A percentile compares a stretch with the other conserved stretches of the same genome.
Conservation (phyloP, 2,797 vertebrate species). For the Cyprinodon diabolis region DNA sequence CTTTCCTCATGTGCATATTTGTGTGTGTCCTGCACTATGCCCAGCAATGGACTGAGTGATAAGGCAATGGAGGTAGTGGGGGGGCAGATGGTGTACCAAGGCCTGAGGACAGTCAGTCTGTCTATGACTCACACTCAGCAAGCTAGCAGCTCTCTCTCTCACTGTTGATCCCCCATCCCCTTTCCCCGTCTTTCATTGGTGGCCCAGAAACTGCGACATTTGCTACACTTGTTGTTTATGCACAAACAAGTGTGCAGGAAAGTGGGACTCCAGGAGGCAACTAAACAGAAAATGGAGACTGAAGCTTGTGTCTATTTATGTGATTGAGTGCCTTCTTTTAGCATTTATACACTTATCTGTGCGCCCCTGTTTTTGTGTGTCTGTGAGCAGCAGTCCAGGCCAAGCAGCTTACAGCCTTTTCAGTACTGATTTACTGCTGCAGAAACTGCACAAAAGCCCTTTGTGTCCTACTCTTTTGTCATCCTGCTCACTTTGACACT, state of each 20-base stretch:
- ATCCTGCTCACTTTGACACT: slow-evolving; percentile 44
- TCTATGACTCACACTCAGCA: slow-evolving; percentile 68
- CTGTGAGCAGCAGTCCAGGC: slow-evolving; percentile 22
- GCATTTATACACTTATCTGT: slow-evolving; percentile 1
- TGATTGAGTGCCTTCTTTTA: slow-evolving; percentile 12
- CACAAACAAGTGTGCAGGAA: slow-evolving; percentile 42
- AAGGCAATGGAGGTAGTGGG: slow-evolving; percentile 50
- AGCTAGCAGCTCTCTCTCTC: slow-evolving; percentile 43
- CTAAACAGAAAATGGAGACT: slow-evolving; percentile 47
- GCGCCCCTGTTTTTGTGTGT: slow-evolving; percentile 2
- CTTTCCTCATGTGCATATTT: slow-evolving; percentile 31
- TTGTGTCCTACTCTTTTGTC: slow-evolving; percentile 50
- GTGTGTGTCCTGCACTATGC: slow-evolving; percentile 31
- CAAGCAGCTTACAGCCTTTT: slow-evolving; percentile 56
- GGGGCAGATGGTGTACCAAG: slow-evolving; percentile 72
- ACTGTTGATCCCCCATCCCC: slow-evolving; percentile 3
- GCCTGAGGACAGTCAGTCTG: slow-evolving; percentile 67
- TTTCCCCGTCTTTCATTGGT: slow-evolving; percentile 24
- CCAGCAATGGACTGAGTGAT: slow-evolving; percentile 63
- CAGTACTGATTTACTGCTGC: slow-evolving; percentile 52
- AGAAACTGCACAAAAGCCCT: slow-evolving; percentile 51
- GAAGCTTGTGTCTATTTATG: slow-evolving; percentile 56
- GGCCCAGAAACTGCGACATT: slow-evolving; percentile 58
- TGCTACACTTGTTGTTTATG: too few relatives aligned
- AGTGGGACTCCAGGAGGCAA: slow-evolving; percentile 34